phyloP scores from a whole-genome alignment of 2,888 invertebrate genomes.

The Ormia ochracea region DNA sequence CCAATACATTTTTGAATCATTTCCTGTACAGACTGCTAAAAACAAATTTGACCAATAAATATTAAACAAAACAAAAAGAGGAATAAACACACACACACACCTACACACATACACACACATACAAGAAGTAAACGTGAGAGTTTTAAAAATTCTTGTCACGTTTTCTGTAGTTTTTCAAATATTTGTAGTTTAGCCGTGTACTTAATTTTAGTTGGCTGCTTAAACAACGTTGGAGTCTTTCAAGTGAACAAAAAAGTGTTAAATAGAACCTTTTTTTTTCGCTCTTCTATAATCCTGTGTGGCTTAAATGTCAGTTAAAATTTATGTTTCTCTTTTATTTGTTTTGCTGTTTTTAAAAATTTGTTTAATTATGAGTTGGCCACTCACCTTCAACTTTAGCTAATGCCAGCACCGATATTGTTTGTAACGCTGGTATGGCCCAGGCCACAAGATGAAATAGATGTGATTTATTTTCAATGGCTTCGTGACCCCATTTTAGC shows the following conservation, averaged over 20 bases:
- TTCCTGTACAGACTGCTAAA: background rate
- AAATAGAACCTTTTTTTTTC: background rate
- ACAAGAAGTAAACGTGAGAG: constrained; percentile 38
- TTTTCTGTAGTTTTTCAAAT: constrained; percentile 23
- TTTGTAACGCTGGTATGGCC: constrained; percentile 97
- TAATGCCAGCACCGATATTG: constrained; percentile 95
- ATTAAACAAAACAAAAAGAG: background rate
- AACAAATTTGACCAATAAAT: constrained; percentile 15
- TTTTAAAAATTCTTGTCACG: constrained; percentile 48
- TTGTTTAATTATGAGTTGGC: constrained; percentile 25
- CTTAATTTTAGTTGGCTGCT: constrained; percentile 1
- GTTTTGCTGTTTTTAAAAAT: background rate
- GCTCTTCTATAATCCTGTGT: constrained; percentile 17
- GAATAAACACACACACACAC: no score
- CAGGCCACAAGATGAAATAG: constrained; percentile 98
- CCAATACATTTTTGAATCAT: background rate
- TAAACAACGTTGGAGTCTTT: background rate
- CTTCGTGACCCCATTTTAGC: constrained; percentile 98
- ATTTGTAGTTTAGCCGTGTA: constrained; percentile 14
- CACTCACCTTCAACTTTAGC: constrained; percentile 93
- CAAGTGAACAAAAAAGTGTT: constrained; percentile 12
- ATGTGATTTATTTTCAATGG: constrained; percentile 97
- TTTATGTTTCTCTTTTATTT: constrained; percentile 29
- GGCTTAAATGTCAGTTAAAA: constrained; percentile 46
- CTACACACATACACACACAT: no score